Evolutionary conservation across 2,797 vertebrate species (phyloP).

Genomic region (Coregonus suidteri): DNA sequence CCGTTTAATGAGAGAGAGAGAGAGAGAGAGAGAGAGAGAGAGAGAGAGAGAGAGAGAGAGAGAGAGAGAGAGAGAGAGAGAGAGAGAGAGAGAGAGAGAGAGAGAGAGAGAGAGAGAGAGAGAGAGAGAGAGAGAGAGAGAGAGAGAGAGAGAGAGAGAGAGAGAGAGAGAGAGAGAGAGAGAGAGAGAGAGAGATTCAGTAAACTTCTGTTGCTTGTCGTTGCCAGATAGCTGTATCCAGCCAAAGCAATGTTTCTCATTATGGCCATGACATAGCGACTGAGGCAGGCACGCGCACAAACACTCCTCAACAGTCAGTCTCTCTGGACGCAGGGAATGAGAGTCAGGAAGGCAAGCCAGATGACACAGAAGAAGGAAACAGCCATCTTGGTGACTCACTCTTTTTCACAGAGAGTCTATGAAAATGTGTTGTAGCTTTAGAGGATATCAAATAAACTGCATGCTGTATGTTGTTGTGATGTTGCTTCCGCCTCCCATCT

Average conservation of each 20-base stretch:
- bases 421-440: background rate
- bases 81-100: background rate
- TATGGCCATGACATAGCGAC: conserved; percentile 25
- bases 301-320: background rate
- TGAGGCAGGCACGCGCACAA: background rate
- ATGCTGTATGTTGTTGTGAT: background rate
- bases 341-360: background rate
- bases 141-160: no score
- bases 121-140: no score
- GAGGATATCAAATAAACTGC: background rate
- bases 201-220: background rate
- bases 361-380: background rate
- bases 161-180: no score
- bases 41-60: background rate
- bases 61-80: background rate
- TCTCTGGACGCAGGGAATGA: background rate
- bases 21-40: background rate
- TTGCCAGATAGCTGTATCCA: conserved; percentile 16
- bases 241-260: conserved; percentile 15
- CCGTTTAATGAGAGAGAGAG: conserved; percentile 55
- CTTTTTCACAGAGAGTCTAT: no score
- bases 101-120: background rate
- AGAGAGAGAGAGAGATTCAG: background rate
- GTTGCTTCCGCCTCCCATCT: background rate
- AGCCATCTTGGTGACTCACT: background rate